phyloP scores from a whole-genome alignment of 2,888 invertebrate species.

The Epistrophe eligans region DNA sequence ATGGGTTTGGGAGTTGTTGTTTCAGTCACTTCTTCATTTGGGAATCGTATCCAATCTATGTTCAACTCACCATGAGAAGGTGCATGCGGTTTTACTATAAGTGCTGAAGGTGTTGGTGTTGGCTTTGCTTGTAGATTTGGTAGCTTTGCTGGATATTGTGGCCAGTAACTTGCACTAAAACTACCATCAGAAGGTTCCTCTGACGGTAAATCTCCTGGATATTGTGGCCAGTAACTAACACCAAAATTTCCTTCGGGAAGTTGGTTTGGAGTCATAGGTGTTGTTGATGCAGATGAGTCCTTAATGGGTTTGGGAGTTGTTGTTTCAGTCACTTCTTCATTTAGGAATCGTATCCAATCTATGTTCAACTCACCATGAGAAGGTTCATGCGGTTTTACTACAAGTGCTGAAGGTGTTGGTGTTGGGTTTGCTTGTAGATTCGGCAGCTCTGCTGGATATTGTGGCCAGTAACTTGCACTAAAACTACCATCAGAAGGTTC shows the following conservation, averaged over 20 bases:
- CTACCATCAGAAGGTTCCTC: neutral
- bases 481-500: neutral
- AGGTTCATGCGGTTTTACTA: neutral
- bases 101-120: neutral
- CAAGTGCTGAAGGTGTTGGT: neutral
- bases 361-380: neutral
- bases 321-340: neutral
- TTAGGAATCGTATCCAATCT: neutral
- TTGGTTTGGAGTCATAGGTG: neutral
- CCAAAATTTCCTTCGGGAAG: neutral
- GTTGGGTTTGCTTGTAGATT: neutral
- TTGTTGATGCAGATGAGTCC: neutral
- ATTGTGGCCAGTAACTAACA: too few species aligned
- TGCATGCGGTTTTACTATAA: neutral
- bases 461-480: neutral
- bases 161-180: neutral
- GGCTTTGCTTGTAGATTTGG: neutral
- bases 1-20: neutral
- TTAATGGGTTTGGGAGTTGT: neutral
- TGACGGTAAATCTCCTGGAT: too few species aligned
- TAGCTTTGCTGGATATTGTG: neutral
- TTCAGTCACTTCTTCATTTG: neutral
- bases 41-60: neutral
- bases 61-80: neutral
- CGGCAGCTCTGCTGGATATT: neutral